Evolutionary conservation across 2,888 invertebrate species (phyloP), one percentile per base, ranked within the genome.

Genomic region (Nemotelus pantherinus): DNA sequence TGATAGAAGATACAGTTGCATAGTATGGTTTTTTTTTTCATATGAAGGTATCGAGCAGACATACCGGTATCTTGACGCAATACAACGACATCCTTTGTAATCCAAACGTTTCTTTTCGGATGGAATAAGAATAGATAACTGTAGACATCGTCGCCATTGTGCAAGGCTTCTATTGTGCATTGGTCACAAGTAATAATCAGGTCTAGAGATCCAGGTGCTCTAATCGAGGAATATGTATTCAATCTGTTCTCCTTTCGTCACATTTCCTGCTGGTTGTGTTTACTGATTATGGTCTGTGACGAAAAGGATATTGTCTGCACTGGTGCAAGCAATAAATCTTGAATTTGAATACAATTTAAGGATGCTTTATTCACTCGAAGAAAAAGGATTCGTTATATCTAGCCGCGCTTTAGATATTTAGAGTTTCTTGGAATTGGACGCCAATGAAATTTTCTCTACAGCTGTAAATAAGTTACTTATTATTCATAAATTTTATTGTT

Each of bases 221-320:
- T 6, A 63, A 39, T 39, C 63, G 48, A 39, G 25, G 60, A 39
- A 47, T 50, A 67, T n/a, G 58, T 72, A 39, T 74, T 43, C n/a
- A 58, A 68, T 70, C 9, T 55, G 70, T 41, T 55, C 53, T 74
- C 74, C 3, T 74, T 48, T 74, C 48, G 74, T 63, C 74, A 74
- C 60, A 74, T 74, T 74, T 74, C 74, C 74, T 74, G 74, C 74
- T 74, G 74, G 25, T 74, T 74, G 60, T 74, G 74, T 74, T 74
- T 60, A 50, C 43, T 60, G 74, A 74, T 74, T 74, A 58, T 58
- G 72, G 72, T 72, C 47, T 70, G 55, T 53, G 70, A 70, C 70
- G 70, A 55, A 70, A 70, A 55, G 48, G n/a, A 41, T 50, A 68
- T 68, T 68, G 68, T 68, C 25, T 25, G n/a, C 7, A 25, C 25